These are phyloP conservation scores for Penaeus indicus DNA, from an alignment of 1,140 invertebrate genomes.

Conservation along the genomic window DNA sequence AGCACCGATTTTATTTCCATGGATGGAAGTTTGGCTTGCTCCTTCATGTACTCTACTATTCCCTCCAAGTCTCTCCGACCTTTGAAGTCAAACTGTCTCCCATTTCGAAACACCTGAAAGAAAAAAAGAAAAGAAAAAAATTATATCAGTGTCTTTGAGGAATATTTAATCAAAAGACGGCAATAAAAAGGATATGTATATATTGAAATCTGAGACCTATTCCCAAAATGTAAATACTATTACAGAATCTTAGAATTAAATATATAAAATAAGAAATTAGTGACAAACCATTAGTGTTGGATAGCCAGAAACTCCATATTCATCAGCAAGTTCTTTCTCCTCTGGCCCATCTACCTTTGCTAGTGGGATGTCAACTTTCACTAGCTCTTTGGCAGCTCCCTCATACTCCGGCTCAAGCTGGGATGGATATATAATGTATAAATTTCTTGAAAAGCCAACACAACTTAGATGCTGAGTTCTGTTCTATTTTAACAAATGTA, in stretches of 20 bases:
- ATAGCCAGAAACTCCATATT: slow-evolving; percentile 72
- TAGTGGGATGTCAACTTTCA: slow-evolving; percentile 70
- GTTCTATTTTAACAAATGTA: too few species aligned
- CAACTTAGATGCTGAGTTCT: too few species aligned
- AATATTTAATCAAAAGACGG: not conserved
- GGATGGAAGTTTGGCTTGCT: slow-evolving; percentile 73
- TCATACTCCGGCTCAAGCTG: slow-evolving; percentile 71
- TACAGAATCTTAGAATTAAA: not conserved
- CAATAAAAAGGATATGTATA: too few species aligned
- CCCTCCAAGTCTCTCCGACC: slow-evolving; percentile 72
- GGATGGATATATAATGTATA: not conserved
- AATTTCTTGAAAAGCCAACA: not conserved
- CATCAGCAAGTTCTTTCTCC: slow-evolving; percentile 70
- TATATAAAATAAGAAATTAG: not conserved
- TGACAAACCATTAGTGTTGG: slow-evolving; percentile 70
- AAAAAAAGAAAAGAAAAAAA: not conserved
- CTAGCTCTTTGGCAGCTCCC: slow-evolving; percentile 71
- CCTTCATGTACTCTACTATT: slow-evolving; percentile 73
- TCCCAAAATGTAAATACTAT: not conserved
- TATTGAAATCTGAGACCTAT: too few species aligned
- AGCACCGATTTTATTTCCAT: slow-evolving; percentile 70
- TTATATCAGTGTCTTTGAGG: not conserved
- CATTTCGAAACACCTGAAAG: slow-evolving; percentile 71
- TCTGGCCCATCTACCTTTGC: slow-evolving; percentile 73
- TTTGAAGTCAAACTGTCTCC: slow-evolving; percentile 73